Evolutionary conservation across 2,797 vertebrate genomes (phyloP).

Genomic region (Tinamus major): DNA sequence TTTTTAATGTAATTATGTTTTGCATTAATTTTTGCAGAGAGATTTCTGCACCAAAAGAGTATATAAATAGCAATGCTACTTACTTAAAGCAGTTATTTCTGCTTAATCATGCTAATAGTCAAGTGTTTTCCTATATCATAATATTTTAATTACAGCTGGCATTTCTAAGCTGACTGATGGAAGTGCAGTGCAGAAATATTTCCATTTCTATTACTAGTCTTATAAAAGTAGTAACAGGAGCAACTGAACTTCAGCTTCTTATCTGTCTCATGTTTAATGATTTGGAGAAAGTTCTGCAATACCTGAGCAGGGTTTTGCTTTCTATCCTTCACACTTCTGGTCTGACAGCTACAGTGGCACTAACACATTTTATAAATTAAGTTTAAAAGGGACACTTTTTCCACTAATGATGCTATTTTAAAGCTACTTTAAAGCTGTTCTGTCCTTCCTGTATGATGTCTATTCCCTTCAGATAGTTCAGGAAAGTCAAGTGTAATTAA

Average conservation of each 20-base stretch:
- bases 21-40: neutral
- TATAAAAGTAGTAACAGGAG: neutral
- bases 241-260: neutral
- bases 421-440: neutral
- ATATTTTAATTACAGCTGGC: conserved; percentile 18
- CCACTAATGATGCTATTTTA: neutral
- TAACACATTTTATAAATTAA: neutral
- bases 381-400: neutral
- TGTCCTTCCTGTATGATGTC: neutral
- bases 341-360: neutral
- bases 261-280: neutral
- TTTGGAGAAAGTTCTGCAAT: neutral
- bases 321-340: neutral
- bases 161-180: neutral
- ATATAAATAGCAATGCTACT: neutral
- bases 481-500: neutral
- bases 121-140: neutral
- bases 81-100: conserved; percentile 1
- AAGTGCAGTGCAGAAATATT: neutral
- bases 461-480: neutral
- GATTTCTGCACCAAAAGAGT: neutral
- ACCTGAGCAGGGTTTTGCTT: neutral
- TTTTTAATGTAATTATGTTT: neutral
- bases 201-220: neutral
- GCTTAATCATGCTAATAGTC: neutral